phyloP scores from a whole-genome alignment of 2,797 vertebrate genomes.

The Aphelocoma californica region DNA sequence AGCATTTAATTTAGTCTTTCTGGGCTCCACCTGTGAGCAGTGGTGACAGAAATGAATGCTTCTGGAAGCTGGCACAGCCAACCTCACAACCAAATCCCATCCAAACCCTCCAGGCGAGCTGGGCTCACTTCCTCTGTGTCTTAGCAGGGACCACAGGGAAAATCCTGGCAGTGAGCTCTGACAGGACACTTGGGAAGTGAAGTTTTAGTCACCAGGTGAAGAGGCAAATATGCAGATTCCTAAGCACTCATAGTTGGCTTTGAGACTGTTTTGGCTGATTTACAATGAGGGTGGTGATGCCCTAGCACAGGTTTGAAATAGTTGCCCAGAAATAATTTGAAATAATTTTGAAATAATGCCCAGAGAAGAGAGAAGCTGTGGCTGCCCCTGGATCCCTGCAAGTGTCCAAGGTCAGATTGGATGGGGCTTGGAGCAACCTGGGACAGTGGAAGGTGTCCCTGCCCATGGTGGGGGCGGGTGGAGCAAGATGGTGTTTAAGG shows the following conservation, averaged over 20 bases:
- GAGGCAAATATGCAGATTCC: neutral
- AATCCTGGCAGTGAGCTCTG: neutral
- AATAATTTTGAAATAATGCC: neutral
- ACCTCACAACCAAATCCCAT: neutral
- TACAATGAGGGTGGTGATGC: rapidly evolving
- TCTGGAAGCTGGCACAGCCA: neutral
- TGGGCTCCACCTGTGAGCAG: neutral
- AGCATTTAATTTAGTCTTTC: neutral
- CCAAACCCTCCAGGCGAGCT: neutral
- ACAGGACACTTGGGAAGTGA: neutral
- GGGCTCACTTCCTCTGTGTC: neutral
- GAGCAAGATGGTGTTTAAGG: neutral
- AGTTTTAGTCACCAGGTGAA: neutral
- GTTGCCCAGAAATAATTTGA: too few relatives aligned
- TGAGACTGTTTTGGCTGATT: neutral
- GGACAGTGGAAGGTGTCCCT: rapidly evolving
- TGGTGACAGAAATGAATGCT: neutral
- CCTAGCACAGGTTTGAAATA: neutral
- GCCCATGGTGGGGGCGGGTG: neutral
- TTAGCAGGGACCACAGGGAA: neutral
- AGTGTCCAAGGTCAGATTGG: neutral
- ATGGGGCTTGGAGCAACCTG: rapidly evolving
- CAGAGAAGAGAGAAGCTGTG: neutral
- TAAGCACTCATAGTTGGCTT: neutral
- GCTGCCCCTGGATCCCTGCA: neutral